phyloP scores from a whole-genome alignment of 2,888 invertebrate species.

The Rhamphomyia laevipes region DNA sequence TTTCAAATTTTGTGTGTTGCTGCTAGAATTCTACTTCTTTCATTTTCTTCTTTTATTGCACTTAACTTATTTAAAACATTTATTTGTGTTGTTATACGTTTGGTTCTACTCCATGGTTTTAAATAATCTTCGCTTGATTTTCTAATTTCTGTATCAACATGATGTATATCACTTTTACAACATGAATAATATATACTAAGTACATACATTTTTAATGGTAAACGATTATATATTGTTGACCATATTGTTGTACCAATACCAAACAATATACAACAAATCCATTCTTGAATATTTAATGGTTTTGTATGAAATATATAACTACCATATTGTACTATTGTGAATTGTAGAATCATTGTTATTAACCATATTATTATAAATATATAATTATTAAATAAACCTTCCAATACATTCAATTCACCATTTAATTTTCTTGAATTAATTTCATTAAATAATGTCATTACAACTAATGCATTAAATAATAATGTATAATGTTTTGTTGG shows the following conservation, averaged over 20 bases:
- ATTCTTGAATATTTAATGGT: neutral
- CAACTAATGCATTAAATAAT: slow-evolving; percentile 96
- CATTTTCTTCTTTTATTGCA: no score
- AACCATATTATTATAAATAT: slow-evolving; percentile 96
- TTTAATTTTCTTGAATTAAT: slow-evolving; percentile 97
- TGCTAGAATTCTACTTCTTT: no score
- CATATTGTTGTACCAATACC: neutral
- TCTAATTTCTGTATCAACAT: no score
- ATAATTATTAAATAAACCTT: slow-evolving; percentile 87
- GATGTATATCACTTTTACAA: no score
- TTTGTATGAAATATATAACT: neutral
- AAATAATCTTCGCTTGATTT: no score
- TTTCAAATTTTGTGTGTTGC: no score
- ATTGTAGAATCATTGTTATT: slow-evolving; percentile 72
- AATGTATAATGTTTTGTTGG: slow-evolving; percentile 85
- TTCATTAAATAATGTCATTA: slow-evolving; percentile 99
- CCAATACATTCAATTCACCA: slow-evolving; percentile 92
- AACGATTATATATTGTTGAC: no score
- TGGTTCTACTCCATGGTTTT: no score
- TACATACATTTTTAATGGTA: no score
- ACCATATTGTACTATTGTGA: neutral
- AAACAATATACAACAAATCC: neutral
- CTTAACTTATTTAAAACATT: no score
- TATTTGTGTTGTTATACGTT: no score
- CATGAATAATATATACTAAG: no score